Base-by-base conservation (phyloP, 1,140 invertebrate species). In the Drosophila kurseongensis region DNA sequence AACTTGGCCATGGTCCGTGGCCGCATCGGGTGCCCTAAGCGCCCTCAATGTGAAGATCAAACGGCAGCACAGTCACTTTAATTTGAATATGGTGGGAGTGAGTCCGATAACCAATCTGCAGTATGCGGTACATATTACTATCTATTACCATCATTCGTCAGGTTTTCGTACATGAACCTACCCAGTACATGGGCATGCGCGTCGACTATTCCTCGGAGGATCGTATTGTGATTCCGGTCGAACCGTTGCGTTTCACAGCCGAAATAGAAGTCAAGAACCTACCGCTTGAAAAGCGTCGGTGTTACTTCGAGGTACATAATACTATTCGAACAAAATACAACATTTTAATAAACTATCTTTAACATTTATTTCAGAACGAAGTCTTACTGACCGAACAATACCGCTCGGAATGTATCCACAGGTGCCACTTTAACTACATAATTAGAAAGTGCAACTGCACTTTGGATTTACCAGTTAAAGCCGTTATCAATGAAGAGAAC, bases 1-100 rank as follows among this genome's bases (percentile, higher is more conserved):
- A 3, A 75, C 78, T 4, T 90, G 82, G 88, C 86, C 86, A 0
- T 90, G 86, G 86, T 73, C 76, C 0, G 82, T 80, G 40, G 74
- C 76, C 4, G 54, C 50, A 9, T 66, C 76, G 2, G 88, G 88
- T 0, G 48, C 75, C 5, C 18, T 51, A 0, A 80, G 76, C 29
- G 88, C 68, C 0, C 58, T 90, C 0, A 67, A 68, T 41, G 61
- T 90, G 1, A 71, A 78, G 7, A 47, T 90, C 0, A 59, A 57
- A 52, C 76, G 80, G 0, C 38, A 52, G 5, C 16, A 80, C 5
- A 29, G 27, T 1, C 32, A 12, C 3, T 56, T 40, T 5, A 18
- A 6, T 4, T 13, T 86, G 1, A 72, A 86, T 13, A 57, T 52
- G 9, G 9, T 90, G 7, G 79, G 74, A 29, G 88, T 90, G 60